phyloP scores from a whole-genome alignment of 2,888 invertebrate species.

The Patella ulyssiponensis region DNA sequence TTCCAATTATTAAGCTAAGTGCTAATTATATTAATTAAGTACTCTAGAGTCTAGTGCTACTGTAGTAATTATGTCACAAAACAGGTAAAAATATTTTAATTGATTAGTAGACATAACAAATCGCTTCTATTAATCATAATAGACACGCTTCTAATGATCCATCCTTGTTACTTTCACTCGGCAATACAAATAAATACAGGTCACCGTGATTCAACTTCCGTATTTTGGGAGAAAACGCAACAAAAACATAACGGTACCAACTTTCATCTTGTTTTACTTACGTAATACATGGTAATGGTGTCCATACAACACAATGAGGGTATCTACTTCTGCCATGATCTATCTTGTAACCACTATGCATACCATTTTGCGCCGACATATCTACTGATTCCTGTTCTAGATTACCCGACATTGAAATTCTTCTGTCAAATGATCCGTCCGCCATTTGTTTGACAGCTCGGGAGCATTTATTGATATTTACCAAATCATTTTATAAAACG shows the following conservation, averaged over 20 bases:
- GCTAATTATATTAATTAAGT: too few relatives aligned
- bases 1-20: too few relatives aligned
- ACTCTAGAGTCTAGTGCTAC: too few relatives aligned
- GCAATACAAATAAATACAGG: not conserved
- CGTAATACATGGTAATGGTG: conserved; percentile 93
- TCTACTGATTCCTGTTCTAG: not conserved
- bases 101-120: too few relatives aligned
- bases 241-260: not conserved
- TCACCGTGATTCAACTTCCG: not conserved
- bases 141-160: too few relatives aligned
- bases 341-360: conserved; percentile 52
- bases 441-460: conserved; percentile 8
- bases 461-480: conserved; percentile 3
- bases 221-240: not conserved
- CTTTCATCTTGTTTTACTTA: conserved; percentile 71
- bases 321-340: conserved; percentile 76
- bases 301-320: conserved; percentile 96
- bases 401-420: not conserved
- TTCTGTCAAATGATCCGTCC: not conserved
- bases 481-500: not conserved
- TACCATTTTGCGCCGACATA: conserved; percentile 29
- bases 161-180: too few relatives aligned
- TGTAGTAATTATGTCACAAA: too few relatives aligned
- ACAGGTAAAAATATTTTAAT: too few relatives aligned
- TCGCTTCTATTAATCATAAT: too few relatives aligned